These are phyloP conservation scores for Epinephelus awoara DNA, from an alignment of 2,797 vertebrate species.

Conservation along the genomic window DNA sequence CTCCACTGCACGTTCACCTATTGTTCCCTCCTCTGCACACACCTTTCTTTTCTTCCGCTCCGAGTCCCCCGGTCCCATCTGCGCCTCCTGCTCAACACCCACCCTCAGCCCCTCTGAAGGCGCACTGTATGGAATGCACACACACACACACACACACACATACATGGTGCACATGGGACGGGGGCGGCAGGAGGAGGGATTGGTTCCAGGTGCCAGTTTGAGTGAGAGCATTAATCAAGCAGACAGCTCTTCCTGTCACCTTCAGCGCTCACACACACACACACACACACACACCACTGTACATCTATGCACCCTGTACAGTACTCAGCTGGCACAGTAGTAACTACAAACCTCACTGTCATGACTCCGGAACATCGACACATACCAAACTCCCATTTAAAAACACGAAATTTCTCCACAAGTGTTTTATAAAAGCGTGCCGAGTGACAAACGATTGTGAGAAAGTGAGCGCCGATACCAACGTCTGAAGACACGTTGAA, in stretches of 20 bases:
- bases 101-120: constrained; percentile 55
- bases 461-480: constrained; percentile 24
- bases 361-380: background rate
- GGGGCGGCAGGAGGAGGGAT: constrained; percentile 69
- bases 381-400: constrained; percentile 22
- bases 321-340: background rate
- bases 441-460: constrained; percentile 40
- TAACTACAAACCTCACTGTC: constrained; percentile 3
- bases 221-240: constrained; percentile 88
- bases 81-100: constrained; percentile 66
- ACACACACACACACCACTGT: constrained; percentile 31
- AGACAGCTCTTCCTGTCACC: constrained; percentile 80
- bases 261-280: constrained; percentile 34
- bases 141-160: constrained; percentile 47
- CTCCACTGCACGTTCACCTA: constrained; percentile 70
- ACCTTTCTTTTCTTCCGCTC: constrained; percentile 77
- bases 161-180: constrained; percentile 48
- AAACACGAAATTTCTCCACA: background rate
- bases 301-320: constrained; percentile 12
- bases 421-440: constrained; percentile 5
- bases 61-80: constrained; percentile 63
- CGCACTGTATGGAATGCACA: constrained; percentile 59
- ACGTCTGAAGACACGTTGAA: constrained; percentile 40
- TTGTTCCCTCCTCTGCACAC: constrained; percentile 73
- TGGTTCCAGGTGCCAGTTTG: constrained; percentile 86